These are phyloP conservation scores for Thumatha senex DNA, from an alignment of 2,888 invertebrate genomes.

Conservation along the genomic window DNA sequence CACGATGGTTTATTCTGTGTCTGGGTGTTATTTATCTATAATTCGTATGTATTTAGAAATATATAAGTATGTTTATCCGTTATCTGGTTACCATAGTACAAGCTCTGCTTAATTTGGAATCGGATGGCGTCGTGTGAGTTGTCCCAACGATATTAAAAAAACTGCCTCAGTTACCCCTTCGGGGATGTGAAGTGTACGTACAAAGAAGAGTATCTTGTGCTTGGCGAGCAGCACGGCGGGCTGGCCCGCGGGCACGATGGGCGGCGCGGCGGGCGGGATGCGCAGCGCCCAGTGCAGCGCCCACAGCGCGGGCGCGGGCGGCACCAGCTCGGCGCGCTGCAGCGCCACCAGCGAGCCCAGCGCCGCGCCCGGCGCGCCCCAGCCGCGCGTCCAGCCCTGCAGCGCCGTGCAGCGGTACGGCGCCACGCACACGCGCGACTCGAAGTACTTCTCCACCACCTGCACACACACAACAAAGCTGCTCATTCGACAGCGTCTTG, in stretches of 20 bases:
- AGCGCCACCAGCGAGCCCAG: conserved; percentile 96
- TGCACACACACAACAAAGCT: conserved; percentile 56
- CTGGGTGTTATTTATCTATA: too few species aligned
- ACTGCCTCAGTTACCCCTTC: too few species aligned
- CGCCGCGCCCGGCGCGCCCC: conserved; percentile 93
- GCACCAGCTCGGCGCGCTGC: conserved; percentile 86
- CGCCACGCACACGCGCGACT: conserved; percentile 92
- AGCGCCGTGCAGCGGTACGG: conserved; percentile 96
- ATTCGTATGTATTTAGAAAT: too few species aligned
- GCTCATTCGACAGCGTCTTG: too few species aligned
- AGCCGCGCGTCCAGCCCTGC: conserved; percentile 92
- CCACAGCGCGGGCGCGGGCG: conserved; percentile 87
- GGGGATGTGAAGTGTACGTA: conserved; percentile 75
- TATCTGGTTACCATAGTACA: too few species aligned
- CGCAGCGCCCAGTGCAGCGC: conserved; percentile 95
- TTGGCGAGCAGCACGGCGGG: conserved; percentile 93
- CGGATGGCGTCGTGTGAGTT: too few species aligned
- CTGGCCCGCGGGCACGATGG: conserved; percentile 95
- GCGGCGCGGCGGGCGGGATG: conserved; percentile 94
- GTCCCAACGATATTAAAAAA: too few species aligned
- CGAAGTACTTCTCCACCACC: conserved; percentile 96
- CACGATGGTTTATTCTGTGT: too few species aligned
- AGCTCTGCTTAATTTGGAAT: too few species aligned
- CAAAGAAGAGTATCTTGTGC: conserved; percentile 96
- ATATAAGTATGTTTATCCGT: too few species aligned